Evolutionary conservation across 2,797 vertebrate species (phyloP).

Genomic region (Amazonetta brasiliensis): DNA sequence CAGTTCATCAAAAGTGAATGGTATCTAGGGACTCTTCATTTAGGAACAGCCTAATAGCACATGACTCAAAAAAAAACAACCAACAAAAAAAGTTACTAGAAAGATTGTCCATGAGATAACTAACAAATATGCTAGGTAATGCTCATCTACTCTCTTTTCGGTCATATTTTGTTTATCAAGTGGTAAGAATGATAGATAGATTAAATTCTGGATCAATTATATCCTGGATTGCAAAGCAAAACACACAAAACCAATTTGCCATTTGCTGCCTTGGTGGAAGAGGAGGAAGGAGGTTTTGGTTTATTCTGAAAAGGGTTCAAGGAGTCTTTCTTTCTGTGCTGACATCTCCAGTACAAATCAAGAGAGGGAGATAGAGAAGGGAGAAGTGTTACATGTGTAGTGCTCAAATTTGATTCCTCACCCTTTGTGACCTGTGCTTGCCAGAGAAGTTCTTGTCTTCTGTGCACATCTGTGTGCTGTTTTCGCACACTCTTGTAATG

Average conservation of each 20-base stretch:
- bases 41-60: background rate
- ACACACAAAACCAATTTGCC: background rate
- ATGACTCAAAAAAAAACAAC: background rate
- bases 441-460: background rate
- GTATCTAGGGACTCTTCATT: background rate
- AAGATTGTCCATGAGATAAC: background rate
- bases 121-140: background rate
- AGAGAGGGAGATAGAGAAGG: background rate
- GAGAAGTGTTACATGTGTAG: background rate
- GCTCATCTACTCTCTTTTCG: background rate
- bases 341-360: background rate
- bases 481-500: background rate
- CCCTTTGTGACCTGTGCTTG: background rate
- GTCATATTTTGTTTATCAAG: background rate
- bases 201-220: background rate
- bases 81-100: background rate
- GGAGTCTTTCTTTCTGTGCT: background rate
- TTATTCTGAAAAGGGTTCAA: background rate
- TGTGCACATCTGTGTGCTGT: background rate
- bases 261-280: background rate
- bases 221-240: background rate
- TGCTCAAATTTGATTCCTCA: background rate
- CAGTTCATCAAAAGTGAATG: background rate
- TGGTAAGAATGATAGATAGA: background rate
- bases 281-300: background rate